Conservation (phyloP, 1,140 invertebrate genomes). For the Aphidius ervi region DNA sequence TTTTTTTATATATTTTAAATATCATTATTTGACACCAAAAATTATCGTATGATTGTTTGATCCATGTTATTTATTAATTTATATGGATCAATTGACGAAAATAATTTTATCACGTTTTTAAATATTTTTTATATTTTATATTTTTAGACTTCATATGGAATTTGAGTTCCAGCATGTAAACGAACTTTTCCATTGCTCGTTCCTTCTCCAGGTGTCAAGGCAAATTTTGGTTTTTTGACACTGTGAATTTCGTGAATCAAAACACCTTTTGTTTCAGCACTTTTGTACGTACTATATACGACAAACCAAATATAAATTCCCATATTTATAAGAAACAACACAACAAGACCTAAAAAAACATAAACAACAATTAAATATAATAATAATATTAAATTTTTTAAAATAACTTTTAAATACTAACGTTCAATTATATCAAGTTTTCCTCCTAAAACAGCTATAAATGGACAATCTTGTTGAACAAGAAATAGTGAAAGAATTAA, state of each 20-base stretch:
- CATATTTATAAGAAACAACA: constrained; percentile 36
- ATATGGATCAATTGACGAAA: background rate
- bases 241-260: constrained; percentile 43
- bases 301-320: constrained; percentile 52
- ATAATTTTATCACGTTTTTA: background rate
- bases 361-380: constrained; percentile 9
- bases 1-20: background rate
- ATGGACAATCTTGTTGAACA: constrained; percentile 43
- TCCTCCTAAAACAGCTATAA: constrained; percentile 40
- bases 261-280: constrained; percentile 44
- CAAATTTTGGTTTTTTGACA: constrained; percentile 30
- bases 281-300: constrained; percentile 53
- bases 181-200: constrained; percentile 27
- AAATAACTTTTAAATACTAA: constrained; percentile 26
- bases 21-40: no score
- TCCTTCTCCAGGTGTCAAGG: constrained; percentile 21
- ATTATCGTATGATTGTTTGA: no score
- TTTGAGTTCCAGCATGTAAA: constrained; percentile 23
- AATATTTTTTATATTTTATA: constrained; percentile 6
- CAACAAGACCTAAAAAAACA: constrained; percentile 35
- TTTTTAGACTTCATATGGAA: constrained; percentile 38
- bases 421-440: constrained; percentile 41
- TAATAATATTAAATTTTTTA: background rate
- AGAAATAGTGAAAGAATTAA: constrained; percentile 42
- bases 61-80: background rate